These are phyloP conservation scores for Solenopsis fugax DNA, from an alignment of 1,140 invertebrate species.

Conservation along the genomic window DNA sequence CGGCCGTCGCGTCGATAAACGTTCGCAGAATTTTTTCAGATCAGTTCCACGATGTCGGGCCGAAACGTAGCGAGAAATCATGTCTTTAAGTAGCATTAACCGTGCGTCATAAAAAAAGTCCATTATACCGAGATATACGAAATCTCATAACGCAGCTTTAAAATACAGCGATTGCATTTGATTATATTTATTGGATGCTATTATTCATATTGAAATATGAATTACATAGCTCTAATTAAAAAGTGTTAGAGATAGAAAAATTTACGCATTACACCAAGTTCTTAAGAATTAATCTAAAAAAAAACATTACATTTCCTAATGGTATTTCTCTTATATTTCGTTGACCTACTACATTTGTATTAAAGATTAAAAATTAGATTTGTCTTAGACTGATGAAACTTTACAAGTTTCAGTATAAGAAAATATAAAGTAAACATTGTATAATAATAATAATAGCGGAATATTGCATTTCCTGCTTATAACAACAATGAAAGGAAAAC, in stretches of 20 bases:
- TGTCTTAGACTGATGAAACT: background rate
- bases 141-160: background rate
- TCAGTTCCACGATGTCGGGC: slow-evolving; percentile 40
- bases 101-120: slow-evolving; percentile 1
- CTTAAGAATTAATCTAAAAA: background rate
- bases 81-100: slow-evolving; percentile 28
- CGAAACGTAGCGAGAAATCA: slow-evolving; percentile 46
- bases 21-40: slow-evolving; percentile 55
- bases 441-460: slow-evolving; percentile 32
- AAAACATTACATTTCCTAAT: background rate
- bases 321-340: background rate
- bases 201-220: background rate
- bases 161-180: background rate
- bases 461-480: slow-evolving; percentile 23
- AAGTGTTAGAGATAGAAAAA: no score
- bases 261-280: background rate
- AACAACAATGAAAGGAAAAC: slow-evolving; percentile 38
- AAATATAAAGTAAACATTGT: background rate
- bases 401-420: background rate
- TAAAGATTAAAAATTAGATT: background rate
- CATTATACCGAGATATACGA: background rate
- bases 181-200: background rate
- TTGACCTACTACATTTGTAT: background rate
- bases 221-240: background rate
- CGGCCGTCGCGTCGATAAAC: slow-evolving; percentile 50